Evolutionary conservation across 2,888 invertebrate genomes (phyloP).

Genomic region (Eupithecia pulchellata): DNA sequence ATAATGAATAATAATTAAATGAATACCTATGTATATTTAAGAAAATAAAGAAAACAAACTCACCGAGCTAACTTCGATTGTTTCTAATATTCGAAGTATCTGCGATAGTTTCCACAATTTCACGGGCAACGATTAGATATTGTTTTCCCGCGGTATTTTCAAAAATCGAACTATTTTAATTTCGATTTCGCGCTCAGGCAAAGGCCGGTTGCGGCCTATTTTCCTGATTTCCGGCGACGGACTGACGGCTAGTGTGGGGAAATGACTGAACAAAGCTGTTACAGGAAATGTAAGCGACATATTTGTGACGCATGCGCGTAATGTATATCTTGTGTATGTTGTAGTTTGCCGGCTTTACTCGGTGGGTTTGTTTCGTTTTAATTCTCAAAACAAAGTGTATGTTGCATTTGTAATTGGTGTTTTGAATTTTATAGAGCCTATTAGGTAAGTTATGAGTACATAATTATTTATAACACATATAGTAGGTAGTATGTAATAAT

Average conservation of each 20-base stretch:
- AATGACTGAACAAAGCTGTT: slow-evolving; percentile 49
- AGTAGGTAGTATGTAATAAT: too few species aligned
- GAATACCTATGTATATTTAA: background rate
- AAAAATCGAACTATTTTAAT: slow-evolving; percentile 41
- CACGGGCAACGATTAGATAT: slow-evolving; percentile 33
- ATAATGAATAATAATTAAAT: too few species aligned
- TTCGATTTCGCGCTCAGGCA: slow-evolving; percentile 59
- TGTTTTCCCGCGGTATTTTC: slow-evolving; percentile 41
- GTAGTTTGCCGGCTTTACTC: slow-evolving; percentile 44
- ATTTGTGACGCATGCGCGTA: slow-evolving; percentile 55
- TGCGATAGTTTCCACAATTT: slow-evolving; percentile 28
- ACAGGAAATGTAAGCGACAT: slow-evolving; percentile 55
- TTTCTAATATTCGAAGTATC: slow-evolving; percentile 23
- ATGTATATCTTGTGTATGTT: slow-evolving; percentile 16
- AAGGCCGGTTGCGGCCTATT: slow-evolving; percentile 69
- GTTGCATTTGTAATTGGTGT: background rate
- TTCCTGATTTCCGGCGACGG: slow-evolving; percentile 64
- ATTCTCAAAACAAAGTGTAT: slow-evolving; percentile 17
- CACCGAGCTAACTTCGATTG: slow-evolving; percentile 26
- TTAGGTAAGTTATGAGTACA: background rate
- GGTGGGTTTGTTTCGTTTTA: slow-evolving; percentile 43
- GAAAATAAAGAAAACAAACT: slow-evolving; percentile 7
- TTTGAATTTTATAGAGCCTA: background rate
- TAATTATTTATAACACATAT: too few species aligned
- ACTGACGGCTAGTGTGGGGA: slow-evolving; percentile 61